Conservation (phyloP, 2,113 vertebrate species). For the Cavia porcellus region DNA sequence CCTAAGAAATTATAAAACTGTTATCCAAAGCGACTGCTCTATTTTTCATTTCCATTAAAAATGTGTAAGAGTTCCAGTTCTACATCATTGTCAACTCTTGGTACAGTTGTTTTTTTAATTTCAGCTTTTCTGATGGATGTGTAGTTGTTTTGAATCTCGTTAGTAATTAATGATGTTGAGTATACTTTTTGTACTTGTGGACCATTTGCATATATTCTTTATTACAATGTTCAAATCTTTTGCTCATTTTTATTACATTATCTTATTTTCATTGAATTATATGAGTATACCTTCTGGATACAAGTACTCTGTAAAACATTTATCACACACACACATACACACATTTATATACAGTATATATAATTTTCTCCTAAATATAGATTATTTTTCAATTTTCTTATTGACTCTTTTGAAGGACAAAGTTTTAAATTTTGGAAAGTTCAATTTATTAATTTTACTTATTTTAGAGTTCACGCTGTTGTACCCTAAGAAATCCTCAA, state of each 20-base stretch:
- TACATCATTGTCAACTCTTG: neutral
- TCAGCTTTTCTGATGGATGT: neutral
- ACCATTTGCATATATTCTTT: neutral
- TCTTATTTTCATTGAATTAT: neutral
- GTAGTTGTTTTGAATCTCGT: neutral
- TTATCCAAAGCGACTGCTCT: neutral
- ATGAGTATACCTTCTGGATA: neutral
- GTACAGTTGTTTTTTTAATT: neutral
- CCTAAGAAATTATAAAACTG: neutral
- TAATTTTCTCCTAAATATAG: neutral
- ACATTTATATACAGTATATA: neutral
- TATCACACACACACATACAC: neutral
- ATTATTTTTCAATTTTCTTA: neutral
- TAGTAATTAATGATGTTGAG: neutral
- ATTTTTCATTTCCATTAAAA: neutral
- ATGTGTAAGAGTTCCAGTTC: neutral
- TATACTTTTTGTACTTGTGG: neutral
- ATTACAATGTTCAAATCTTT: neutral
- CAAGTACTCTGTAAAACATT: neutral
- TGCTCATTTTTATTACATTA: neutral
- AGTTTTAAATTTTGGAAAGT: neutral
- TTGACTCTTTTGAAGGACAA: neutral
- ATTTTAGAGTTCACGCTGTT: neutral
- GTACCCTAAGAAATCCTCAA: neutral
- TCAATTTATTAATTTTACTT: neutral